Percentiles rank a stretch among this genome's conserved stretches.
These are phyloP conservation scores for Lepidocyrtoides sp. DNA, from an alignment of 2,888 invertebrate genomes.

Conservation along the genomic window DNA sequence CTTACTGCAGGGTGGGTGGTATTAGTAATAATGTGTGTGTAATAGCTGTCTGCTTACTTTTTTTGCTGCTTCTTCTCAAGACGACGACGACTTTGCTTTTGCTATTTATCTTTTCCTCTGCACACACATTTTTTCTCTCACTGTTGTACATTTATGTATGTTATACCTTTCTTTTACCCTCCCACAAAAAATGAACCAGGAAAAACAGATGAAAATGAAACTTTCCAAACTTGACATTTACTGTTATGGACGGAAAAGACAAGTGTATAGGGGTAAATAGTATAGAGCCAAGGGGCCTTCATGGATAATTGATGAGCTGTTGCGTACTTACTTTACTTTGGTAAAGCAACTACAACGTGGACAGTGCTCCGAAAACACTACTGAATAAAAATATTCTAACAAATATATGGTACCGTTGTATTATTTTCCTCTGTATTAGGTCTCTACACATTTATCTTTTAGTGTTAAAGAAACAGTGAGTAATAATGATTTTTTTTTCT, in stretches of 20 bases:
- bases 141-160: constrained; percentile 13
- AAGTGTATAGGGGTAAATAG: constrained; percentile 62
- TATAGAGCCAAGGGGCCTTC: constrained; percentile 62
- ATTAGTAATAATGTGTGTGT: constrained; percentile 69
- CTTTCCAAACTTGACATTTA: constrained; percentile 75
- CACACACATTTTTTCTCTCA: constrained; percentile 40
- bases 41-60: constrained; percentile 51
- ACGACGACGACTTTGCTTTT: constrained; percentile 40
- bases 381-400: background rate
- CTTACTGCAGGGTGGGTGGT: constrained; percentile 55
- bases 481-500: constrained; percentile 58
- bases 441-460: constrained; percentile 61
- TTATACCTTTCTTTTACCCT: background rate
- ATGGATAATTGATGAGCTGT: constrained; percentile 76
- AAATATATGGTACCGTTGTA: constrained; percentile 48
- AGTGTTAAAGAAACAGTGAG: constrained; percentile 23
- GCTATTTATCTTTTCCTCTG: constrained; percentile 63
- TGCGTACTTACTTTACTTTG: constrained; percentile 60
- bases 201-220: constrained; percentile 68
- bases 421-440: constrained; percentile 2
- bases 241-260: constrained; percentile 74
- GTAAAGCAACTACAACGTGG: constrained; percentile 43
- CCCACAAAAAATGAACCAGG: constrained; percentile 15
- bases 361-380: no score
- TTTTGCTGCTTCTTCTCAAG: constrained; percentile 37